Percentiles rank a stretch among this genome's conserved stretches.
Evolutionary conservation across 2,113 vertebrate genomes (phyloP).

Genomic region (Urocynchramus pylzowi): DNA sequence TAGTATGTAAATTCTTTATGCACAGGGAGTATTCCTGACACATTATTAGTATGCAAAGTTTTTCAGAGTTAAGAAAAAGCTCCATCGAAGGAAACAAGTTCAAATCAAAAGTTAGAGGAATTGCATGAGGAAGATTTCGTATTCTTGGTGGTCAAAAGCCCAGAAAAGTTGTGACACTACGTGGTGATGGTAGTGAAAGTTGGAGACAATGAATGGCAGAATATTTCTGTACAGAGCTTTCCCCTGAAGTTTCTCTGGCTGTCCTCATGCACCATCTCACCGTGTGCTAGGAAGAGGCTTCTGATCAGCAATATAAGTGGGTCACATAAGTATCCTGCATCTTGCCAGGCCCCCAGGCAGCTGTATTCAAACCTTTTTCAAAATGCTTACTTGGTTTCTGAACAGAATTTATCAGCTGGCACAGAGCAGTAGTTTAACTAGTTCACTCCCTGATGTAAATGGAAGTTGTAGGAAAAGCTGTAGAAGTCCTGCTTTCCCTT

Average conservation of each 20-base stretch:
- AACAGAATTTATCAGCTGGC: not conserved
- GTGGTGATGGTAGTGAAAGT: not conserved
- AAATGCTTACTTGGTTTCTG: conserved; percentile 4
- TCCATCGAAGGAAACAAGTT: not conserved
- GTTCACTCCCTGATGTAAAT: not conserved
- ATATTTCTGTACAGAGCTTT: not conserved
- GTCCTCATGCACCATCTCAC: not conserved
- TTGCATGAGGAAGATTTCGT: not conserved
- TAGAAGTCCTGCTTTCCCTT: not conserved
- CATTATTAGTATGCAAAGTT: not conserved
- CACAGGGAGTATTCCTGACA: not conserved
- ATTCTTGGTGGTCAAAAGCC: not conserved
- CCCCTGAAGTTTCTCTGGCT: not conserved
- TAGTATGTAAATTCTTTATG: not conserved
- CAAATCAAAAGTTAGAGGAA: not conserved
- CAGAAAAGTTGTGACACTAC: not conserved
- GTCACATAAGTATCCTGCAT: not conserved
- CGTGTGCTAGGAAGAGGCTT: not conserved
- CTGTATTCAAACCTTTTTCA: not conserved
- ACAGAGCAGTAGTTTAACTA: not conserved
- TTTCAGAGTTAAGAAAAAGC: not conserved
- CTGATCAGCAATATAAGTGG: not conserved
- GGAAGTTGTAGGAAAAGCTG: not conserved
- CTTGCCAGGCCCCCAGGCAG: not conserved
- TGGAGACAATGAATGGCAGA: not conserved